Base-by-base conservation (phyloP, 2,113 vertebrate species). In the Columba livia region DNA sequence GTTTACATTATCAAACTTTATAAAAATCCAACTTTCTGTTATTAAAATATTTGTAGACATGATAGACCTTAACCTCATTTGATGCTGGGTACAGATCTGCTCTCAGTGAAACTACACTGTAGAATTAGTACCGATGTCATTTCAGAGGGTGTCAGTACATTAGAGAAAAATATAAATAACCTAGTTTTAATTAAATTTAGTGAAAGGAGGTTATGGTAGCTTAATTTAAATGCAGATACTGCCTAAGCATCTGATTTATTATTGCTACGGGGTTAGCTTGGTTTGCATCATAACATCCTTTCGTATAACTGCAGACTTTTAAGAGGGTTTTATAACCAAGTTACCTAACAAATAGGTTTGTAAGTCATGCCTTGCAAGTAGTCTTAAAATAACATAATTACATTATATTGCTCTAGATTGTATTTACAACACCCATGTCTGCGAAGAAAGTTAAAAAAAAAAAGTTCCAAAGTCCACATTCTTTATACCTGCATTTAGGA, bases 21-120 rank as follows among this genome's bases (percentile, higher is more conserved):
- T 84, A 74, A 91, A 96, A 96, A 74, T n/a, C 15, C 36, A 82
- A 47, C 19, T 85, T 83, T 82, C 16, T 2, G 89, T 12, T 77
- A 34, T n/a, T 65, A 60, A 73, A 53, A 54, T 70, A 47, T 8
- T 61, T 21, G 31, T 34, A 94, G 50, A 84, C 31, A 31, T 36
- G 17, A 29, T 20, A 77, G 34, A 89, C 12, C 10, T 87, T 87
- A 79, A 62, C 6, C 3, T 74, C 20, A 56, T 72, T 56, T 75
- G 11, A 7, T 25, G 2, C 9, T 48, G 15, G 21, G 7, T 34
- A 51, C 26, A 75, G 8, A 11, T 47, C 23, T 66, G 6, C 8
- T 88, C 82, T 61, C 10, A 40, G 16, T 64, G 44, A 65, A 85
- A 61, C 8, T 48, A 32, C 8, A 32, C 8, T 29, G 60, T 24